These are phyloP conservation scores for Enteromius thamalakanensis DNA, from an alignment of 2,797 vertebrate genomes.

Conservation along the genomic window DNA sequence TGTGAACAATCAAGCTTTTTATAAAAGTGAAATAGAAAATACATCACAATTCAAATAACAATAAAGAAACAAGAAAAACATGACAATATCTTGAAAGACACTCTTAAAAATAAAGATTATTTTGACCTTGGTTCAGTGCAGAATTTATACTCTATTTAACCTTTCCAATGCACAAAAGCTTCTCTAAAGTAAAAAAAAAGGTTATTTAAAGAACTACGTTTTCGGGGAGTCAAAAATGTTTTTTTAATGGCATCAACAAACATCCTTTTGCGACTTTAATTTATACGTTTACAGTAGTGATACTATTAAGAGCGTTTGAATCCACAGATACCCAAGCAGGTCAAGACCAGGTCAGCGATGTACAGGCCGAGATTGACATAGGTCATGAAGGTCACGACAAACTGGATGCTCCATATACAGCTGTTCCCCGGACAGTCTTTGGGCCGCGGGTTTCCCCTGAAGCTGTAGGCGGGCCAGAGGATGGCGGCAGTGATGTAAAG, in stretches of 20 bases:
- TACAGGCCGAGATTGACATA: slow-evolving; percentile 84
- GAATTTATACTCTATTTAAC: neutral
- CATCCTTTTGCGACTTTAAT: neutral
- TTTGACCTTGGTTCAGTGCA: neutral
- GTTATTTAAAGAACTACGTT: neutral
- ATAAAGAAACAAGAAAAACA: neutral
- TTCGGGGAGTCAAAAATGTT: neutral
- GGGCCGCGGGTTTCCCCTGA: slow-evolving; percentile 64
- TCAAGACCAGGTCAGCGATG: slow-evolving; percentile 79
- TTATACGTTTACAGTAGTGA: neutral
- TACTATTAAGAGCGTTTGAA: slow-evolving; percentile 63
- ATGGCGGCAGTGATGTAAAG: slow-evolving; percentile 78
- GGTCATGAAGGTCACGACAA: slow-evolving; percentile 81
- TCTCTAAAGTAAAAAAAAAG: neutral
- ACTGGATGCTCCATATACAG: slow-evolving; percentile 74
- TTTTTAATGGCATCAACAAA: neutral
- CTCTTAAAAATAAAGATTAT: neutral
- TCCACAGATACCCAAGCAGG: slow-evolving; percentile 71
- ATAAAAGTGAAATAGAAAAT: neutral
- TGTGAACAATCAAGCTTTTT: slow-evolving; percentile 13
- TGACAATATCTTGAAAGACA: neutral
- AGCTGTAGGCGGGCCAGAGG: slow-evolving; percentile 80
- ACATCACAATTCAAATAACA: neutral
- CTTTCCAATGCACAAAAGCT: neutral
- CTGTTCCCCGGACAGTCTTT: slow-evolving; percentile 44